Evolutionary conservation across 2,888 invertebrate species (phyloP).

Genomic region (Junonia oenone): DNA sequence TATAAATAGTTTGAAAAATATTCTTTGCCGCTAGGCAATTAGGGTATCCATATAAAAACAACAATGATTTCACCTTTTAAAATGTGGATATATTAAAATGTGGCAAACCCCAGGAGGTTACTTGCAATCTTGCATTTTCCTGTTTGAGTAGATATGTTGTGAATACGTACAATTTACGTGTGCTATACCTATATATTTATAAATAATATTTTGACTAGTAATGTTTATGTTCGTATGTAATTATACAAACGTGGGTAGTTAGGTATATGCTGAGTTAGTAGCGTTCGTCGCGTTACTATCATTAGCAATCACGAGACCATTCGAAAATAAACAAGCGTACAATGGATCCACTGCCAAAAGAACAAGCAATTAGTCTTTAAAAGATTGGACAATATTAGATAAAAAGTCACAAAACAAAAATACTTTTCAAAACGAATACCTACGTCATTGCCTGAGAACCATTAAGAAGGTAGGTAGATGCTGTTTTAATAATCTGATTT

Average conservation of each 20-base stretch:
- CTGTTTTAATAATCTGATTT: too few species aligned
- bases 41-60: too few species aligned
- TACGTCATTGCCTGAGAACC: too few species aligned
- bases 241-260: neutral
- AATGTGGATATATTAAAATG: neutral
- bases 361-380: neutral
- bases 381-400: neutral
- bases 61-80: neutral
- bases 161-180: too few species aligned
- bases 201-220: too few species aligned
- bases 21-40: too few species aligned
- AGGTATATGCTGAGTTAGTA: slow-evolving; percentile 8
- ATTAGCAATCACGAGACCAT: slow-evolving; percentile 44
- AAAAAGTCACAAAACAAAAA: neutral
- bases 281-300: slow-evolving; percentile 23
- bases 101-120: neutral
- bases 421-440: neutral
- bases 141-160: neutral
- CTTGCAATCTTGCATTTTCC: neutral
- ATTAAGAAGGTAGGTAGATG: too few species aligned
- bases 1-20: too few species aligned
- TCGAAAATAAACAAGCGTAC: slow-evolving; percentile 59
- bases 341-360: slow-evolving; percentile 18
- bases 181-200: too few species aligned
- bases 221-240: too few species aligned